A percentile compares a stretch with the other conserved stretches of the same genome.
These are phyloP conservation scores for Agraylea sexmaculata DNA, from an alignment of 1,140 invertebrate genomes.

Conservation along the genomic window DNA sequence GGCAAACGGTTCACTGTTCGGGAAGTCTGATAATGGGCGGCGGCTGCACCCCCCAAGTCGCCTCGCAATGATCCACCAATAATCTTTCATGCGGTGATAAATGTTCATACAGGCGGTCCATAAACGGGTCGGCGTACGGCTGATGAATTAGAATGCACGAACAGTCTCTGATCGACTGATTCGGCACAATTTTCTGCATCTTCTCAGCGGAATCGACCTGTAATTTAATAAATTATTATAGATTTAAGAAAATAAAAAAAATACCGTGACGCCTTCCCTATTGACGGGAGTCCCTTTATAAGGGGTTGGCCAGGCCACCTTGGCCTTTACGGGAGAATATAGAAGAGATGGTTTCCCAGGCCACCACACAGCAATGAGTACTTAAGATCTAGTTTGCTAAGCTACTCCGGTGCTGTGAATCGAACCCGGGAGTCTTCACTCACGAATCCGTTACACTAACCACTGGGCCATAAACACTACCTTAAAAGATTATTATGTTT, in stretches of 20 bases:
- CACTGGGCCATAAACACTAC: too few relatives aligned
- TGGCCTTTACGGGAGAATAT: too few relatives aligned
- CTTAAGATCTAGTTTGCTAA: slow-evolving; percentile 1
- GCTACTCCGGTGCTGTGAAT: too few relatives aligned
- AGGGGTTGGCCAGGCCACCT: too few relatives aligned
- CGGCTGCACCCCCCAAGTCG: slow-evolving; percentile 39
- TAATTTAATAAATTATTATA: not conserved
- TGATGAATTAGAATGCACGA: slow-evolving; percentile 42
- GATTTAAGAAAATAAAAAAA: not conserved
- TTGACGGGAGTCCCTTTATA: too few relatives aligned
- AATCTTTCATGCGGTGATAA: slow-evolving; percentile 38
- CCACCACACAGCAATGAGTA: not conserved
- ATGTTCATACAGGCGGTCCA: slow-evolving; percentile 30
- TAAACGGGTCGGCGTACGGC: slow-evolving; percentile 35
- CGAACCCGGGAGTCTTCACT: too few relatives aligned
- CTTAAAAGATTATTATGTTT: too few relatives aligned
- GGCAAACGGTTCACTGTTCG: slow-evolving; percentile 39
- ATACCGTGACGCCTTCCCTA: too few relatives aligned
- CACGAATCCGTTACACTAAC: too few relatives aligned
- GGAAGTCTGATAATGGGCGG: slow-evolving; percentile 44
- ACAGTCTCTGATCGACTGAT: slow-evolving; percentile 34
- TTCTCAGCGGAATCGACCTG: slow-evolving; percentile 43
- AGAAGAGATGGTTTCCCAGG: slow-evolving; percentile 1
- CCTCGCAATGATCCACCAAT: slow-evolving; percentile 43
- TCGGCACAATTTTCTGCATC: slow-evolving; percentile 37